Evolutionary conservation across 2,113 vertebrate species (phyloP).

Genomic region (Tupaia chinensis): DNA sequence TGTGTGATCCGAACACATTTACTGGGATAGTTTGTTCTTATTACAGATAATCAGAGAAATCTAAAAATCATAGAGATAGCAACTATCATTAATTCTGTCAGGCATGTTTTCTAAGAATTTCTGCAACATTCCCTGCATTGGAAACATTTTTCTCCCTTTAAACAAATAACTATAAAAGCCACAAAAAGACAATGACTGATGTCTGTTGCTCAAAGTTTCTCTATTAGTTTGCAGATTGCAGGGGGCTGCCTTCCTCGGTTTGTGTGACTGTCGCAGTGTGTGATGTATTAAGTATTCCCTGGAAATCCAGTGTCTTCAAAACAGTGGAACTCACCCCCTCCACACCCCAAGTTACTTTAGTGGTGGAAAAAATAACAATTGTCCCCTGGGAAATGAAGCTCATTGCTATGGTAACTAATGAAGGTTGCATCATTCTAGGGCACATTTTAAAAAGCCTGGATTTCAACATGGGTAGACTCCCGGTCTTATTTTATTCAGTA

Average conservation of each 20-base stretch:
- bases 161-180: conserved; percentile 49
- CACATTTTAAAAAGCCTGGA: conserved; percentile 80
- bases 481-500: conserved; percentile 76
- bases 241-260: neutral
- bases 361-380: conserved; percentile 79
- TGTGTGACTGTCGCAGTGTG: neutral
- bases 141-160: neutral
- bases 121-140: neutral
- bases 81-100: neutral
- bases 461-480: conserved; percentile 69
- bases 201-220: conserved; percentile 15
- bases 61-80: conserved; percentile 10
- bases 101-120: conserved; percentile 49
- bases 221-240: neutral
- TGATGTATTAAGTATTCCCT: conserved; percentile 51
- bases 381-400: conserved; percentile 78
- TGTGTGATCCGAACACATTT: neutral
- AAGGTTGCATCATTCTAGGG: conserved; percentile 77
- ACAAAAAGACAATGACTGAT: neutral
- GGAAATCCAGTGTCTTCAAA: conserved; percentile 55
- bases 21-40: conserved; percentile 16
- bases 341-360: conserved; percentile 64
- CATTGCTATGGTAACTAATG: conserved; percentile 82
- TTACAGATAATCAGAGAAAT: neutral
- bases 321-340: neutral